Evolutionary conservation across 92 coral and sea anemone species (phyloP).

Genomic region (Isaurus tuberculatus): DNA sequence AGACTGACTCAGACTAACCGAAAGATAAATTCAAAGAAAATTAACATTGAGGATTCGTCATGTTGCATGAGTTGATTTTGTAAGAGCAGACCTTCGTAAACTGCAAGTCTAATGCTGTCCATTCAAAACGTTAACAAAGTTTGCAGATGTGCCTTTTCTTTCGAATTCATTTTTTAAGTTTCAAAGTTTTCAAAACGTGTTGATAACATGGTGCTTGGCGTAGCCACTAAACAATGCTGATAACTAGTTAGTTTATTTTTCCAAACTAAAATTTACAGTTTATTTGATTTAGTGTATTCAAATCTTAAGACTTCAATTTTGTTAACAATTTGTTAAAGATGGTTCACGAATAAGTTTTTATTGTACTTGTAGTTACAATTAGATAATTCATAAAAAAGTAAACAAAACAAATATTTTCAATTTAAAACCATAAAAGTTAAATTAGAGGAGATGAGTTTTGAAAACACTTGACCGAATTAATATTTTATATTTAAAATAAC

Average conservation of each 20-base stretch:
- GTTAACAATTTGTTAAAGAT: too few relatives aligned
- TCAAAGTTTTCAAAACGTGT: not conserved
- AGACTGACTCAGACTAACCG: constrained; percentile 17
- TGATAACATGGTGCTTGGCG: not conserved
- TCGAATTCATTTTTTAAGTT: not conserved
- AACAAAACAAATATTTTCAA: too few relatives aligned
- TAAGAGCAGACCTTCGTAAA: too few relatives aligned
- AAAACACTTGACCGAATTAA: not conserved
- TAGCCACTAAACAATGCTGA: constrained; percentile 14
- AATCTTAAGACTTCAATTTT: too few relatives aligned
- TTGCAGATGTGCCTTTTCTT: not conserved
- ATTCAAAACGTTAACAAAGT: too few relatives aligned
- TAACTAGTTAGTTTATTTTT: not conserved
- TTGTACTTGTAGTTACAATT: too few relatives aligned
- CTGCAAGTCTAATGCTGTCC: too few relatives aligned
- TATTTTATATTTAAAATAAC: not conserved
- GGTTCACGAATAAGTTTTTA: too few relatives aligned
- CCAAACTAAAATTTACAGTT: not conserved
- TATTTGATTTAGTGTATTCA: too few relatives aligned
- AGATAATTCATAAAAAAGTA: too few relatives aligned
- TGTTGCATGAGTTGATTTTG: constrained; percentile 35
- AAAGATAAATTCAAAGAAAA: constrained; percentile 16
- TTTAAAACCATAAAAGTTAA: too few relatives aligned
- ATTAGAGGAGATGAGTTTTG: not conserved
- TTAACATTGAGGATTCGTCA: constrained; percentile 8